Evolutionary conservation across 1,140 invertebrate species (phyloP), one percentile per base, ranked within the genome.

Genomic region (Latrodectus geometricus): DNA sequence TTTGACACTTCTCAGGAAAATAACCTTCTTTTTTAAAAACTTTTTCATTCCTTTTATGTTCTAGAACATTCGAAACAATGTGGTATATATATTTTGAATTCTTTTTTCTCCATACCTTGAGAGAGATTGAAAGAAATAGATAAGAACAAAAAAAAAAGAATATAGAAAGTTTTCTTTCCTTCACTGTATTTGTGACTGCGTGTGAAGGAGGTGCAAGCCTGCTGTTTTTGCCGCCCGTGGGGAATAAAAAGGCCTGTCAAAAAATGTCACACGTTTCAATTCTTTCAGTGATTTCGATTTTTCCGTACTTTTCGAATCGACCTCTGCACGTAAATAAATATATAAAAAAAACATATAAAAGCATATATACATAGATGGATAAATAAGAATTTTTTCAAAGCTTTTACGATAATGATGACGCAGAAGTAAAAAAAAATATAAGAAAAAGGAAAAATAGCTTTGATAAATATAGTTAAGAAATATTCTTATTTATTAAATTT

Each of bases 221-320:
- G 17, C 76, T 86, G 74, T 86, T 86, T 78, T 77, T 21, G n/a
- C 48, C 35, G 9, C 52, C 35, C 61, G 54, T 61, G 20, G 69
- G 75, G 75, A 74, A 86, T 77, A 77, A 86, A 77, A 86, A 86
- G 72, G 74, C 66, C 83, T 78, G 83, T 86, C 83, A 78, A 65
- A 86, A 86, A 86, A 86, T 86, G 83, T 86, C 83, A 86, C 83
- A 86, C 83, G 74, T 78, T 77, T 77, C 83, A 86, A 78, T 86
- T 86, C 75, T 86, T 54, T 48, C 11, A 20, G 75, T 56, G 73
- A 23, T 86, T 86, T 86, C 81, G 81, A 83, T 83, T 86, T 78
- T 86, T 74, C 52, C 75, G 61, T 77, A 17, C 54, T 17, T 8
- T 61, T 61, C 54, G 11, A 17, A 61, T 61, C 54, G 54, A 61